Base-by-base conservation (phyloP, 2,113 vertebrate species). In the Phaethornis superciliosus region DNA sequence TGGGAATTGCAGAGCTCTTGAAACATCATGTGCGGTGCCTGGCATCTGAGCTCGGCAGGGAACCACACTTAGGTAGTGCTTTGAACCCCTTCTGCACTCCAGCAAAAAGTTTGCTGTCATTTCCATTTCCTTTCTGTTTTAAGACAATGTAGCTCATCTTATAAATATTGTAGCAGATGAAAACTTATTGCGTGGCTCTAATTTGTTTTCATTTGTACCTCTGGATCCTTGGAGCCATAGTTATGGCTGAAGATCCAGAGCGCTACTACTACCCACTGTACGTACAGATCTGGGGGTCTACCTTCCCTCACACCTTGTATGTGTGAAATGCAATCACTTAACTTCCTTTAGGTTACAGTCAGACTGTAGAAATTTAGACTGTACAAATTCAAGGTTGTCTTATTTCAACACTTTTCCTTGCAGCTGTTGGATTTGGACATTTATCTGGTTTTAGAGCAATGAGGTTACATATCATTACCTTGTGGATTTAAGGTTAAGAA, bases 1-100 rank as follows among this genome's bases (percentile, higher is more conserved):
- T 55, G 89, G 81, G 82, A 92, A 33, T 63, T 80, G 47, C 76
- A 72, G 80, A 87, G 71, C 92, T 85, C 47, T 55, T 68, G 89
- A 28, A 44, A n/a, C 1, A 10, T 18, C 51, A 8, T 3, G 17
- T 11, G 2, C 6, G 78, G 21, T 94, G 85, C 28, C 13, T 89
- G 74, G 47, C 27, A 42, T 77, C 56, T 4, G 20, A 47, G 65
- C 89, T 84, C 19, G 1, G 28, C 44, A 69, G 20, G 14, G 23
- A 63, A 7, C 40, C 64, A 28, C 33, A 4, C 33, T 7, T 32
- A 28, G 23, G 55, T 12, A 10, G 51, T 33, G 42, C n/a, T 60
- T 37, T 80, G 72, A 59, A 15, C 59, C 37, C 64, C 17, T 0
- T 35, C 52, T 42, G 63, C 63, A 24, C 63, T 54, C 52, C 5